Evolutionary conservation across 2,888 invertebrate genomes (phyloP).

Genomic region (Tachina fera): DNA sequence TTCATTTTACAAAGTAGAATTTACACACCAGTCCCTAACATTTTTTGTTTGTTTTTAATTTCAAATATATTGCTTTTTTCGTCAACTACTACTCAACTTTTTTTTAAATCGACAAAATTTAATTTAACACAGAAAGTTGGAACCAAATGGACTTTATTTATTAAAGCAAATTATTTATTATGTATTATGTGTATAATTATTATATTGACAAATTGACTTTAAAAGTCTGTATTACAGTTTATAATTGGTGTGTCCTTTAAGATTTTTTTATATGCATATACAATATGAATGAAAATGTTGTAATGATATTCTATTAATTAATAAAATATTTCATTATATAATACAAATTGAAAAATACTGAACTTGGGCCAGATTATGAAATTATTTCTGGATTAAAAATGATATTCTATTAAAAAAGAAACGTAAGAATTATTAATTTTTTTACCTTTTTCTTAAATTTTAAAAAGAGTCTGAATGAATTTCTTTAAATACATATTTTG

Average conservation of each 20-base stretch:
- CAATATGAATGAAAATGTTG: neutral
- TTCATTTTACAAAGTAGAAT: constrained; percentile 28
- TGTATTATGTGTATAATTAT: neutral
- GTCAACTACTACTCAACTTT: constrained; percentile 2
- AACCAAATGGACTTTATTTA: neutral
- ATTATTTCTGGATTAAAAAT: too few species aligned
- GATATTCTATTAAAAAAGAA: too few species aligned
- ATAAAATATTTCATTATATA: neutral
- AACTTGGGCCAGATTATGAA: too few species aligned
- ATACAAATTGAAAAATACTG: too few species aligned
- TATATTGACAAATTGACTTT: constrained; percentile 24
- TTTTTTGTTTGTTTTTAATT: constrained; percentile 22
- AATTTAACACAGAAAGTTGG: constrained; percentile 15
- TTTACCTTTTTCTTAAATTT: too few species aligned
- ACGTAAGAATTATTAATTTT: too few species aligned
- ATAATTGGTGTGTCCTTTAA: constrained; percentile 23
- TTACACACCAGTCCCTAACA: constrained; percentile 51
- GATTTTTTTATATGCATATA: constrained; percentile 7
- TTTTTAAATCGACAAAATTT: constrained; percentile 35
- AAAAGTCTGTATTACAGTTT: constrained; percentile 26
- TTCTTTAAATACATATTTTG: too few species aligned
- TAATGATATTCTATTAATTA: neutral
- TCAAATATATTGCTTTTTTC: constrained; percentile 52
- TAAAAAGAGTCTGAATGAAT: too few species aligned
- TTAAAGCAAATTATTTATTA: neutral